Percentiles rank a stretch among this genome's conserved stretches.
These are phyloP conservation scores for Decapterus maruadsi DNA, from an alignment of 2,797 vertebrate species.

Conservation along the genomic window DNA sequence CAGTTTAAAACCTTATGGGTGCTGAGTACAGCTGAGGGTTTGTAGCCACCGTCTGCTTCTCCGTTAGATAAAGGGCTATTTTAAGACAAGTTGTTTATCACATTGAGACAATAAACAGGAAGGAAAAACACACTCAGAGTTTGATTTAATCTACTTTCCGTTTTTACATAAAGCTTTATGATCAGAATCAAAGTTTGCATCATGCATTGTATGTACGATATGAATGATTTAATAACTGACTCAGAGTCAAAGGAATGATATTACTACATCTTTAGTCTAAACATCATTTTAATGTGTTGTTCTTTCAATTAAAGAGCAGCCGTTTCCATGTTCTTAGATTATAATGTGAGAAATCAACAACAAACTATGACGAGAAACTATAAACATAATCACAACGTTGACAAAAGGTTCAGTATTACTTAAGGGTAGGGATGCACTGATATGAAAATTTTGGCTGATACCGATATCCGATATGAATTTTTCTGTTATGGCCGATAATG, in stretches of 20 bases:
- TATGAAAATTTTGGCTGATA: too few species aligned
- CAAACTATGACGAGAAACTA: too few species aligned
- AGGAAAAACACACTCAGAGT: neutral
- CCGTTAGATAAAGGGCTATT: constrained; percentile 2
- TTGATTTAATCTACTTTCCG: neutral
- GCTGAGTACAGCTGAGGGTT: constrained; percentile 9
- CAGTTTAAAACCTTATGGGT: neutral
- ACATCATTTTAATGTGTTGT: neutral
- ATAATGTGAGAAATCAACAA: too few species aligned
- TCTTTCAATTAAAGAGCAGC: neutral
- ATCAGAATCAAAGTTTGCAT: neutral
- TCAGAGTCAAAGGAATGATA: neutral
- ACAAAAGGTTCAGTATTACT: too few species aligned
- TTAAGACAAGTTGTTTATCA: neutral
- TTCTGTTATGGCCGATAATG: too few species aligned
- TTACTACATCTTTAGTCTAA: neutral
- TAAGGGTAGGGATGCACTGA: too few species aligned
- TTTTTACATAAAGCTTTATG: neutral
- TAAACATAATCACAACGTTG: too few species aligned
- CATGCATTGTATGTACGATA: neutral
- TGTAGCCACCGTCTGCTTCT: neutral
- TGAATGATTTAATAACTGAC: neutral
- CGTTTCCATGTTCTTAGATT: too few species aligned
- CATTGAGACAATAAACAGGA: neutral
- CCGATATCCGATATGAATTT: too few species aligned